A percentile compares a stretch with the other conserved stretches of the same genome.
These are phyloP conservation scores for Nylanderia fulva DNA, from an alignment of 1,140 invertebrate species.

Conservation along the genomic window DNA sequence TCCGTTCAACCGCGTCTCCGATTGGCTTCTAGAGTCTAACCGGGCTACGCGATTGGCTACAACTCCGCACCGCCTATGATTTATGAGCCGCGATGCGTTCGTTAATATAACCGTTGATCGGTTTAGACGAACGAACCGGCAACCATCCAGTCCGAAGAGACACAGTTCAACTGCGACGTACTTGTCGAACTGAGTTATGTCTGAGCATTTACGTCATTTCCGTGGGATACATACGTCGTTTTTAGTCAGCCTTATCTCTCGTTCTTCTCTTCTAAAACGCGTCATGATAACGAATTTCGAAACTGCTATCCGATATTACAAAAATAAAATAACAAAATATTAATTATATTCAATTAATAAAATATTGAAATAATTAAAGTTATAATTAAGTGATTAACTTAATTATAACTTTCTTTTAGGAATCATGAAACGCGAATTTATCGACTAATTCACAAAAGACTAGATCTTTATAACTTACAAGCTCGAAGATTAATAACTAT, in stretches of 20 bases:
- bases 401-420: neutral
- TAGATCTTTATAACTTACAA: constrained; percentile 13
- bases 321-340: too few species aligned
- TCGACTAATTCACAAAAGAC: neutral
- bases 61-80: constrained; percentile 77
- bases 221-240: constrained; percentile 11
- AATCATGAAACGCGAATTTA: neutral
- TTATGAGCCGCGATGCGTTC: constrained; percentile 80
- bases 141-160: constrained; percentile 56
- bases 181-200: constrained; percentile 59
- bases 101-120: constrained; percentile 78
- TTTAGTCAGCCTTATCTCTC: constrained; percentile 16
- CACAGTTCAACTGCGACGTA: constrained; percentile 55
- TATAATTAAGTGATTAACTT: neutral
- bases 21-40: constrained; percentile 73
- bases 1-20: constrained; percentile 66
- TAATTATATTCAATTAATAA: too few species aligned
- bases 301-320: neutral
- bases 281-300: neutral
- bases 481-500: neutral
- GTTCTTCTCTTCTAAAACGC: neutral
- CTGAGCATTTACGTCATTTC: constrained; percentile 52
- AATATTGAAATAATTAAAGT: neutral
- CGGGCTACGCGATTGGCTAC: constrained; percentile 75
- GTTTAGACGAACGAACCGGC: constrained; percentile 65